Evolutionary conservation across 2,888 invertebrate genomes (phyloP).

Genomic region (Drosophila paucipuncta): DNA sequence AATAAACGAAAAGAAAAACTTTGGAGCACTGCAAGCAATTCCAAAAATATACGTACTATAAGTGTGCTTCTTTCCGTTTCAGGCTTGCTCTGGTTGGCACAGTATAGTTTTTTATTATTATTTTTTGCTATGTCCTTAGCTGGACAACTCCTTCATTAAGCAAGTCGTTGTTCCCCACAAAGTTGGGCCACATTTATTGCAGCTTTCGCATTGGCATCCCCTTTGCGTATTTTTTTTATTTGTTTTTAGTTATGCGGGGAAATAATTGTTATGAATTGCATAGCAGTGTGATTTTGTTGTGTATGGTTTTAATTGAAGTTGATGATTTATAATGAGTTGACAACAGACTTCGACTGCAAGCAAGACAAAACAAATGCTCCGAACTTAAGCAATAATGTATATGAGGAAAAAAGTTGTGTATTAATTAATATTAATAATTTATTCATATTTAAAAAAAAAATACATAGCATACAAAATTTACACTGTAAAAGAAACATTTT

Average conservation of each 20-base stretch:
- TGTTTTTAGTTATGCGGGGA: constrained; percentile 25
- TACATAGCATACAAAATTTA: not conserved
- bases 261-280: constrained; percentile 43
- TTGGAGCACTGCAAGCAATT: constrained; percentile 66
- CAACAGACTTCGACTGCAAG: not conserved
- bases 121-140: constrained; percentile 35
- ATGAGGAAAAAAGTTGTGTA: not conserved
- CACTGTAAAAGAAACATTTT: not conserved
- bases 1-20: constrained; percentile 29
- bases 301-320: constrained; percentile 13
- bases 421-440: not conserved
- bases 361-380: not conserved
- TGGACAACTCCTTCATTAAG: constrained; percentile 48
- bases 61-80: constrained; percentile 56
- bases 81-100: constrained; percentile 19
- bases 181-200: constrained; percentile 33
- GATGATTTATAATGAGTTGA: constrained; percentile 30
- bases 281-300: constrained; percentile 25
- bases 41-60: constrained; percentile 72
- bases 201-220: constrained; percentile 51
- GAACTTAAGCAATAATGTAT: not conserved
- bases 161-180: constrained; percentile 15
- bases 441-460: not conserved
- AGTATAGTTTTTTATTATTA: constrained; percentile 7
- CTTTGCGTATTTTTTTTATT: constrained; percentile 4